Percentiles rank a stretch among this genome's conserved stretches.
Conservation (phyloP, 2,888 invertebrate species). For the Laspeyria flexula region DNA sequence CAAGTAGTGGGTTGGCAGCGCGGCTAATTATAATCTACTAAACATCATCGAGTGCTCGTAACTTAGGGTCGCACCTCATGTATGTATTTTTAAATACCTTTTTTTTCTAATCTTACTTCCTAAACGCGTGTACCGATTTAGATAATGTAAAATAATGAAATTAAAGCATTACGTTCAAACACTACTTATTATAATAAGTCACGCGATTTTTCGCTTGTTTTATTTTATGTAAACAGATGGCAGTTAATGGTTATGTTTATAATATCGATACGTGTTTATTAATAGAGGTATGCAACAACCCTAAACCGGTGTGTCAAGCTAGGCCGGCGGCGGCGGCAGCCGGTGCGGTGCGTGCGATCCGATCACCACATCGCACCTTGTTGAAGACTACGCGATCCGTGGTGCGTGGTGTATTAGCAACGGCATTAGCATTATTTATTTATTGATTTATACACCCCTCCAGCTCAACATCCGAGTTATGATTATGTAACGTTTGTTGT, state of each 20-base stretch:
- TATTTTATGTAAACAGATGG: slow-evolving; percentile 1
- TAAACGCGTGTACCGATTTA: slow-evolving; percentile 52
- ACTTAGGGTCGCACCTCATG: slow-evolving; percentile 76
- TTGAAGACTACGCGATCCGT: slow-evolving; percentile 45
- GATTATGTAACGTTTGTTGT: slow-evolving; percentile 28
- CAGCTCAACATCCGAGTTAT: slow-evolving; percentile 26
- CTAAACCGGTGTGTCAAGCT: slow-evolving; percentile 36
- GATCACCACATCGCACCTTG: slow-evolving; percentile 47
- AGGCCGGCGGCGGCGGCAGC: slow-evolving; percentile 23
- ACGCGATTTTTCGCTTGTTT: background rate
- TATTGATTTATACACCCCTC: slow-evolving; percentile 33
- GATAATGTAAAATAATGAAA: slow-evolving; percentile 31
- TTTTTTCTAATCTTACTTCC: slow-evolving; percentile 64
- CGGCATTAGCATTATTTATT: slow-evolving; percentile 34
- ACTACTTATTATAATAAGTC: background rate
- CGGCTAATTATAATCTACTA: slow-evolving; percentile 85
- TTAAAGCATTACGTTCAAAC: background rate
- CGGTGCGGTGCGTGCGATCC: slow-evolving; percentile 42
- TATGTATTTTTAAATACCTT: slow-evolving; percentile 73
- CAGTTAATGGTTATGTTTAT: background rate
- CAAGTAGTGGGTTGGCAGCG: slow-evolving; percentile 63
- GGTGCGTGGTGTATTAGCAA: slow-evolving; percentile 41
- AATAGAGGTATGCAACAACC: slow-evolving; percentile 25
- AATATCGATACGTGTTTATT: slow-evolving; percentile 7
- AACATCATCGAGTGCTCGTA: slow-evolving; percentile 82